Evolutionary conservation across 2,888 invertebrate species (phyloP).

Genomic region (Bhutanitis thaidina): DNA sequence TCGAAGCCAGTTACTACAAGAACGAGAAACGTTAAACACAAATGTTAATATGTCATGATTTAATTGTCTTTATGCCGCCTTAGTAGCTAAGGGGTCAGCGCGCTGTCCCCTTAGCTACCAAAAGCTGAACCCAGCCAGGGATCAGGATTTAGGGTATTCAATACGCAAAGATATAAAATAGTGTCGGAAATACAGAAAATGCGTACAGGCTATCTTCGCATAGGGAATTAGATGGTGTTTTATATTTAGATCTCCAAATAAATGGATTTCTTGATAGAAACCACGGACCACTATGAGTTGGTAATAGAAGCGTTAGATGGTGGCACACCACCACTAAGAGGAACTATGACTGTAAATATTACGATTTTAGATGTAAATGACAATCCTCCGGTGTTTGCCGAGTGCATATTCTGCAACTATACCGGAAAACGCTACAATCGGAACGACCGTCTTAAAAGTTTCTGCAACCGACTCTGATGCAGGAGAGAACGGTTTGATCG

Average conservation of each 20-base stretch:
- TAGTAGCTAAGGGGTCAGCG: too few relatives aligned
- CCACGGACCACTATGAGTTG: constrained; percentile 90
- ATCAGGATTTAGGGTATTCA: constrained; percentile 94
- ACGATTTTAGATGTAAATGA: constrained; percentile 96
- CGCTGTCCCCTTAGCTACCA: too few relatives aligned
- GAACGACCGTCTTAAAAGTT: constrained; percentile 90
- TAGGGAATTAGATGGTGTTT: constrained; percentile 92
- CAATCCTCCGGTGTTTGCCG: constrained; percentile 95
- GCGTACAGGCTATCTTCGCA: constrained; percentile 94
- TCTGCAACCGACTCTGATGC: constrained; percentile 95
- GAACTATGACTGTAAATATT: constrained; percentile 94
- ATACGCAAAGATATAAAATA: constrained; percentile 95
- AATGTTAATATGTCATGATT: too few relatives aligned
- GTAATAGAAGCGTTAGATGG: constrained; percentile 96
- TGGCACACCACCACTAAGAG: constrained; percentile 91
- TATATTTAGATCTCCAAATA: constrained; percentile 96
- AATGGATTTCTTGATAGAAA: constrained; percentile 96
- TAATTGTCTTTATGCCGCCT: too few relatives aligned
- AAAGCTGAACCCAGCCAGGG: constrained; percentile 93
- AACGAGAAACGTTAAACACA: not conserved
- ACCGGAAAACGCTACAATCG: constrained; percentile 94
- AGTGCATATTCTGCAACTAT: constrained; percentile 93
- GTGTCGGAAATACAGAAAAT: constrained; percentile 96
- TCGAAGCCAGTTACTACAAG: constrained; percentile 2
- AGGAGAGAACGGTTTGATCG: constrained; percentile 93